Base-by-base conservation (phyloP, 2,888 invertebrate genomes). In the Macrosiphum euphorbiae region DNA sequence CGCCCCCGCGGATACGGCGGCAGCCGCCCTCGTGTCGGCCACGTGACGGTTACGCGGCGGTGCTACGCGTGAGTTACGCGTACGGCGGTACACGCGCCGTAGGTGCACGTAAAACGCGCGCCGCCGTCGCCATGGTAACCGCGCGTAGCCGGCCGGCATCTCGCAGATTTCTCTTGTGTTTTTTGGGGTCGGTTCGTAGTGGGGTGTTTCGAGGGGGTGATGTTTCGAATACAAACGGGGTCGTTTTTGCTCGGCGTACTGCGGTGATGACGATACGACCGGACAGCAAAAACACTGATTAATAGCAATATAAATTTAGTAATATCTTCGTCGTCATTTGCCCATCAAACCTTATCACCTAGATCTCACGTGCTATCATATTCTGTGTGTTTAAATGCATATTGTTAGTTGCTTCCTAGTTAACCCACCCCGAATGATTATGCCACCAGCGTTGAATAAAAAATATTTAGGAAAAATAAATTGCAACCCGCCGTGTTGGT, bases 21-120 rank as follows among this genome's bases (percentile, higher is more conserved):
- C 88, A 41, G 55, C 88, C 84, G 84, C 85, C 93, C 93, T 93
- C 93, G 93, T 93, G 93, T 61, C 86, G 47, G 50, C 93, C 93
- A 93, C 93, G 93, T 93, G 93, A 93, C 47, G 47, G 85, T 67
- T 86, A 50, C 86, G 35, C 78, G 20, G 35, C 20, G 92, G n/a
- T 47, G 50, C 55, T 41, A n/a, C 47, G 52, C 13, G 44, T 1
- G 35, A 35, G 90, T 28, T 61, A n/a, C 58, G 84, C 85, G 78
- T 20, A 20, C 35, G 78, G 8, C 78, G 78, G 78, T 78, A 78
- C 20, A 78, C 78, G 5, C 86, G 28, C 86, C 13, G 58, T 86
- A 86, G 55, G 44, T 55, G 8, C 50, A 47, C 5, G 11, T 41
- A 11, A 26, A 20, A 26, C 26, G 41, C 11, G 41, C 5, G 41